Conservation (phyloP, 2,113 vertebrate species). For the Donacobius atricapilla region DNA sequence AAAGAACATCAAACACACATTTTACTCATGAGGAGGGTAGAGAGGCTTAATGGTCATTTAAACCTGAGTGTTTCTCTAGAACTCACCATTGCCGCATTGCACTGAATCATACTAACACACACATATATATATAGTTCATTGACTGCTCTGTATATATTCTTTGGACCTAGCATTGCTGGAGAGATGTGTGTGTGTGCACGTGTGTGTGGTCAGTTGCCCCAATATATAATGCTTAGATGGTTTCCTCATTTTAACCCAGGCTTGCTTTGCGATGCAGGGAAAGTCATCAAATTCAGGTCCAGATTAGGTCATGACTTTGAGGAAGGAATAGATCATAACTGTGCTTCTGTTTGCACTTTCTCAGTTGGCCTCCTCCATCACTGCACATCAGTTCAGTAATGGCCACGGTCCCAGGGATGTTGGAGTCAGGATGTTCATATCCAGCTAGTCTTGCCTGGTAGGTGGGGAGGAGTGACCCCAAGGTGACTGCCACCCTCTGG, state of each 20-base stretch:
- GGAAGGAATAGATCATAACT: neutral
- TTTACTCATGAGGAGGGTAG: constrained; percentile 27
- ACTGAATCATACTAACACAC: constrained; percentile 15
- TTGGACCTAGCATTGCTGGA: constrained; percentile 39
- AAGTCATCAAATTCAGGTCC: neutral
- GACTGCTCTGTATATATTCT: constrained; percentile 47
- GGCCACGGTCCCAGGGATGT: neutral
- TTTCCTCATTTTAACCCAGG: neutral
- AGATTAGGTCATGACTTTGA: neutral
- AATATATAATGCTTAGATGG: neutral
- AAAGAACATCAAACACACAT: constrained; percentile 24
- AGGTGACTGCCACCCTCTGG: no score
- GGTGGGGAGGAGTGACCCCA: neutral
- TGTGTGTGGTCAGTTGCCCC: neutral
- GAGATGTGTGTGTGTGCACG: neutral
- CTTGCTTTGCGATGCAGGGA: neutral
- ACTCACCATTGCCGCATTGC: neutral
- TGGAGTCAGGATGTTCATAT: neutral
- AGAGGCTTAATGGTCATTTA: constrained; percentile 2
- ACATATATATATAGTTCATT: constrained; percentile 41
- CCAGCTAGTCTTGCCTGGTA: neutral
- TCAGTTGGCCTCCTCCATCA: accelerated
- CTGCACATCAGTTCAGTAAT: neutral
- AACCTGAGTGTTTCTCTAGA: constrained; percentile 31
- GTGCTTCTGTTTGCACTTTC: neutral